A percentile compares a stretch with the other conserved stretches of the same genome.
Conservation (phyloP, 1,140 invertebrate genomes). For the Bactericera cockerelli region DNA sequence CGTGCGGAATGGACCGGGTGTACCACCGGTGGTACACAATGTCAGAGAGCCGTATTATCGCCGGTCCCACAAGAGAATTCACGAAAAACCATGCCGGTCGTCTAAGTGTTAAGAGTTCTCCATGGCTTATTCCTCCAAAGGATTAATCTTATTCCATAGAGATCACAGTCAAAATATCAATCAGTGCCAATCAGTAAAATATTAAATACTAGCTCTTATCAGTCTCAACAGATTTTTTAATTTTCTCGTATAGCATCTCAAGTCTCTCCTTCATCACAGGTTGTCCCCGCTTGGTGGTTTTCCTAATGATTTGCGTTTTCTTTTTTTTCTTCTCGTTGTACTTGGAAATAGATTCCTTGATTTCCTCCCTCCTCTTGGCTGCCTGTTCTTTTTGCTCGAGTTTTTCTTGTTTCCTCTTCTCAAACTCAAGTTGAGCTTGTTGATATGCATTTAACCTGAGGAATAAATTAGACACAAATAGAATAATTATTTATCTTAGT, state of each 20-base stretch:
- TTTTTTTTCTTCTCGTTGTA: conserved; percentile 48
- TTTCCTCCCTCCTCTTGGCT: conserved; percentile 35
- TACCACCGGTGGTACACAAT: too few species aligned
- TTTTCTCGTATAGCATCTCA: conserved; percentile 52
- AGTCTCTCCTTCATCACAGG: conserved; percentile 58
- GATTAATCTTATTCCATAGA: too few species aligned
- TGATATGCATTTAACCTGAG: conserved; percentile 29
- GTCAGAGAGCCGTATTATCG: too few species aligned
- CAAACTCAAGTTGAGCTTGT: conserved; percentile 37
- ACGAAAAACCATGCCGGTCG: too few species aligned
- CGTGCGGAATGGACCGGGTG: too few species aligned
- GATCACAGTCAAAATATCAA: too few species aligned
- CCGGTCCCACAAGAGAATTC: too few species aligned
- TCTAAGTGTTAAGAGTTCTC: too few species aligned
- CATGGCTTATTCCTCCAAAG: too few species aligned
- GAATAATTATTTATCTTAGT: neutral
- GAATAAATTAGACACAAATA: too few species aligned
- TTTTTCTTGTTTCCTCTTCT: conserved; percentile 39
- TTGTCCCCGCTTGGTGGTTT: conserved; percentile 57
- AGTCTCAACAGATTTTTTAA: conserved; percentile 25
- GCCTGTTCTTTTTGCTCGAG: conserved; percentile 33
- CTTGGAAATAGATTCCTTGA: conserved; percentile 39
- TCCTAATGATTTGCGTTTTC: conserved; percentile 46
- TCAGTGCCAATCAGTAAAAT: too few species aligned
- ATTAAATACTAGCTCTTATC: too few species aligned